Evolutionary conservation across 2,797 vertebrate species (phyloP).

Genomic region (Podargus strigoides): DNA sequence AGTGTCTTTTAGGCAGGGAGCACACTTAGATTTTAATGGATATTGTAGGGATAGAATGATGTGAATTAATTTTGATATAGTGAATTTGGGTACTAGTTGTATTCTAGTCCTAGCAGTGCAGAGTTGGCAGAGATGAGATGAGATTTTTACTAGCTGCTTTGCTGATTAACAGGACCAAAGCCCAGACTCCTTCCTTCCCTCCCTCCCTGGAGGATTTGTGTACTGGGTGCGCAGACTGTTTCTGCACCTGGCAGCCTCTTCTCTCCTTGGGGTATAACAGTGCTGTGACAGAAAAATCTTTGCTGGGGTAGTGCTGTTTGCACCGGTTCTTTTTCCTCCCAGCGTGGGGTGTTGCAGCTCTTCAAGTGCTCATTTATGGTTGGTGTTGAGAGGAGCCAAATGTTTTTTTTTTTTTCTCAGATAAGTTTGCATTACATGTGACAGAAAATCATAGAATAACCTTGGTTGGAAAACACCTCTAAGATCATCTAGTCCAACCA

Average conservation of each 20-base stretch:
- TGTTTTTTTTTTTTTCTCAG: neutral
- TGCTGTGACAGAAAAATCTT: neutral
- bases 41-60: neutral
- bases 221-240: neutral
- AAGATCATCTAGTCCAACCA: no score
- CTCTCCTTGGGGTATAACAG: neutral
- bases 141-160: neutral
- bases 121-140: neutral
- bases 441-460: no score
- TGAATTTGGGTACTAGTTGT: neutral
- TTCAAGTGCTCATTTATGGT: neutral
- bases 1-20: neutral
- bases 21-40: neutral
- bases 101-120: neutral
- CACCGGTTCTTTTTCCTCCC: neutral
- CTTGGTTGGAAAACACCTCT: no score
- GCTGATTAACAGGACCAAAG: neutral
- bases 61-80: accelerated
- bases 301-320: neutral
- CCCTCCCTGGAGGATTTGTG: neutral
- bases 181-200: neutral
- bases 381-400: neutral
- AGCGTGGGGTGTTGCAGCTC: neutral
- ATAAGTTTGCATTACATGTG: neutral
- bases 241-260: neutral